Evolutionary conservation across 2,113 vertebrate genomes (phyloP), one percentile per base, ranked within the genome.

Genomic region (Amazona guildingii): DNA sequence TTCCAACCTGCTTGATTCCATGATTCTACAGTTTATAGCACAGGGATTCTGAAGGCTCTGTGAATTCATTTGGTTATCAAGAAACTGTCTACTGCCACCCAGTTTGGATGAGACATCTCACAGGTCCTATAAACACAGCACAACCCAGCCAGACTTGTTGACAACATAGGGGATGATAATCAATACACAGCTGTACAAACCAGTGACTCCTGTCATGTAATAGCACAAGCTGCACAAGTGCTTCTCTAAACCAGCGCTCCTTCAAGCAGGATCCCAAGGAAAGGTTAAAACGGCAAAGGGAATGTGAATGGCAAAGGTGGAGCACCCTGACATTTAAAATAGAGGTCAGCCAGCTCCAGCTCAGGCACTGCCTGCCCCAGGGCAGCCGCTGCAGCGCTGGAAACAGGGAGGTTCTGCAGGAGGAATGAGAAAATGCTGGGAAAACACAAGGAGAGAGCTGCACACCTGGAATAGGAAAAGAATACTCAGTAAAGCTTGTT

Each of bases 251-350:
- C 23, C 0, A 0, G 17, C 11, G 48, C 1, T 31, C n/a, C 31
- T 41, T 29, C 83, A 28, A 55, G 61, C 33, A 72, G 72, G 43
- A 52, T 31, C 37, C 11, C 76, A 39, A 70, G 85, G 44, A 92
- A 85, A 73, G 68, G 86, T 92, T 97, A 96, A 95, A 95, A 39
- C 91, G 70, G 93, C 94, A 91, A 72, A 43, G 7, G 69, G 81
- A 66, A 92, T 94, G 67, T 74, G 74, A 91, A 97, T 88, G 62
- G 74, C 67, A 66, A 39, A 75, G 87, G 69, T 66, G 91, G 69
- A 94, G 84, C 77, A 64, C 37, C 25, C 69, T 98, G 98, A 98
- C 98, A 98, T 98, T 98, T 98, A 96, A 84, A 96, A 31, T 1
- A 91, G 94, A 95, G 97, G 97, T 98, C 97, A 98, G 96, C 54